These are phyloP conservation scores for Drosophila siamana DNA, from an alignment of 2,888 invertebrate species.

Conservation along the genomic window DNA sequence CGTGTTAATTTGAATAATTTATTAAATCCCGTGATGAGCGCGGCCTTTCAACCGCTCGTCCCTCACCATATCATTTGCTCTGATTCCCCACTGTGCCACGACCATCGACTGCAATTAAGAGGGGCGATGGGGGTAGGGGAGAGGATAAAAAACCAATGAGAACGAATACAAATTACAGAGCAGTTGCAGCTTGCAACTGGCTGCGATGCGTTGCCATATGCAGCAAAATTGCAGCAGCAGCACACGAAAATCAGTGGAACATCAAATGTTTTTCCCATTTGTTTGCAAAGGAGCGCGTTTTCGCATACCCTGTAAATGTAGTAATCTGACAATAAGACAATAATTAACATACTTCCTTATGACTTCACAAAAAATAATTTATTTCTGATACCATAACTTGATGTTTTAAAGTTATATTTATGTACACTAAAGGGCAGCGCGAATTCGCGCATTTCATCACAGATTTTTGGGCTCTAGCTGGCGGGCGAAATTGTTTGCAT, in stretches of 20 bases:
- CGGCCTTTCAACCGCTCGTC: constrained; percentile 66
- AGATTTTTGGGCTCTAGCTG: constrained; percentile 52
- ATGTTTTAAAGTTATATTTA: no score
- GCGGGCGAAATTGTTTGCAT: constrained; percentile 77
- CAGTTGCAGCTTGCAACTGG: constrained; percentile 44
- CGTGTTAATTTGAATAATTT: constrained; percentile 84
- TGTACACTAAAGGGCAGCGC: constrained; percentile 9
- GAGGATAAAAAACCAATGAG: constrained; percentile 61
- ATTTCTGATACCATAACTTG: no score
- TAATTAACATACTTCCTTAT: no score
- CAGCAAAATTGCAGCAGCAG: constrained; percentile 56
- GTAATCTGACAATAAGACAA: no score
- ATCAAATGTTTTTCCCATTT: constrained; percentile 28
- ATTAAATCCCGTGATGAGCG: constrained; percentile 82
- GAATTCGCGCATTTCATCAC: neutral
- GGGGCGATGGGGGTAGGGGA: constrained; percentile 57
- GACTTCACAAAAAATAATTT: no score
- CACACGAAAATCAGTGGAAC: constrained; percentile 35
- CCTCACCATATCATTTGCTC: constrained; percentile 30
- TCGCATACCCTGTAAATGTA: constrained; percentile 24
- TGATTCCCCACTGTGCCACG: constrained; percentile 8
- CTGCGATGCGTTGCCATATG: constrained; percentile 52
- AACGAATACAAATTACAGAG: constrained; percentile 74
- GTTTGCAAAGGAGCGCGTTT: neutral
- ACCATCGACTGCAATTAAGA: constrained; percentile 70